Evolutionary conservation across 2,888 invertebrate genomes (phyloP), one percentile per base, ranked within the genome.

Genomic region (Pinctada fucata): DNA sequence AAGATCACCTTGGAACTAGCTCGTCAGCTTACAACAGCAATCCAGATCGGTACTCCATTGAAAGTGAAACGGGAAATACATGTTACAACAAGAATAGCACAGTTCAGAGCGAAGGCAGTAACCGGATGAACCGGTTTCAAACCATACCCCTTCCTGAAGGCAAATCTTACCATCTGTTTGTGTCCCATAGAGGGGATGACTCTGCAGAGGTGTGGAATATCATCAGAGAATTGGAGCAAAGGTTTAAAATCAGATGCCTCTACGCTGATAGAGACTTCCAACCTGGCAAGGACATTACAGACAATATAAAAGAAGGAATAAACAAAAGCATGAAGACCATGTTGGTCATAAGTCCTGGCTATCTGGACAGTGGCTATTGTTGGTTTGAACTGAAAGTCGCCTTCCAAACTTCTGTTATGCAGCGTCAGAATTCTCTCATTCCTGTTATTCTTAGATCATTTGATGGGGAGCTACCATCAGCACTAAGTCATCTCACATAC

Each of bases 341-440:
- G 45, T 8, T 72, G 72, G 50, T 72, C 47, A 8, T 72, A n/a
- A 72, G 72, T 58, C 72, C 45, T 8, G 45, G 8, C 13, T 72
- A 8, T 58, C n/a, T 72, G 8, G 31, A 45, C 16, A 72, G 72
- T 72, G 72, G 72, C 45, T 72, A 52, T 47, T 72, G 72, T 72
- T 72, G 72, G 72, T 52, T 52, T 31, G 72, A 72, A 58, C 8
- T 31, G 52, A 50, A 72, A 52, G 72, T 52, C 47, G 72, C 72
- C 31, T 72, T 72, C 45, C n/a, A 52, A 13, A 72, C 47, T 13
- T 52, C 50, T 13, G 45, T 58, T 58, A 50, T 16, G 1, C 51
- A 72, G 31, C 50, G 47, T n/a, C 16, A 52, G 47, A 52, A 72
- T 31, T 72, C 52, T 13, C 50, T 72, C 52, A 72, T 72, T 52